These are phyloP conservation scores for Corydoras maculifer DNA, from an alignment of 2,113 vertebrate genomes.

Conservation along the genomic window DNA sequence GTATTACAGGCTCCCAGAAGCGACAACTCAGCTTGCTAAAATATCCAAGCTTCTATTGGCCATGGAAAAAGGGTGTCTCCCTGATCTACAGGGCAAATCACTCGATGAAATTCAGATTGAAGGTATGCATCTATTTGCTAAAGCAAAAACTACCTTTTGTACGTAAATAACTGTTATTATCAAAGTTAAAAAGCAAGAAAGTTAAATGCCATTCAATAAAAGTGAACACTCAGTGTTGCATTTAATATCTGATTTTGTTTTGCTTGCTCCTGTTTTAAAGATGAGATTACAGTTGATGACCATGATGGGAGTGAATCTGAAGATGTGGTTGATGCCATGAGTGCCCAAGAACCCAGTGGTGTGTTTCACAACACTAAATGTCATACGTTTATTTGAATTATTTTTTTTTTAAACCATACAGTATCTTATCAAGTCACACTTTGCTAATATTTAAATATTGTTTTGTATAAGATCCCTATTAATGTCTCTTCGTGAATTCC, in stretches of 20 bases:
- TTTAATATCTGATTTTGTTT: neutral
- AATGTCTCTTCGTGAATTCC: no score
- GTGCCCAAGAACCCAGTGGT: neutral
- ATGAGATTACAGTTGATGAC: neutral
- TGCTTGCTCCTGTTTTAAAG: neutral
- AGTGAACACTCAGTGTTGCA: neutral
- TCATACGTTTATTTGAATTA: no score
- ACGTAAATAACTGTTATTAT: neutral
- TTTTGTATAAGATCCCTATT: no score
- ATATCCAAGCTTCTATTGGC: slow-evolving; percentile 45
- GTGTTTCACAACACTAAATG: no score
- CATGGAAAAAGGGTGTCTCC: slow-evolving; percentile 35
- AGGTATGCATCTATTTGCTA: slow-evolving; percentile 37
- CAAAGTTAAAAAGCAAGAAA: neutral
- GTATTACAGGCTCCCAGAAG: slow-evolving; percentile 46
- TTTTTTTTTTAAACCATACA: no score
- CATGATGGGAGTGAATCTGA: neutral
- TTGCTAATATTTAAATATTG: no score
- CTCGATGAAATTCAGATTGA: slow-evolving; percentile 50
- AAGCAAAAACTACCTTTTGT: neutral
- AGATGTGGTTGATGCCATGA: neutral
- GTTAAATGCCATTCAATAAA: neutral
- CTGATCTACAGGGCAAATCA: slow-evolving; percentile 46
- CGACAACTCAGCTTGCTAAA: slow-evolving; percentile 44
- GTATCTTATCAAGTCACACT: no score